phyloP scores from a whole-genome alignment of 2,113 vertebrate genomes.

The Leptodactylus fuscus region DNA sequence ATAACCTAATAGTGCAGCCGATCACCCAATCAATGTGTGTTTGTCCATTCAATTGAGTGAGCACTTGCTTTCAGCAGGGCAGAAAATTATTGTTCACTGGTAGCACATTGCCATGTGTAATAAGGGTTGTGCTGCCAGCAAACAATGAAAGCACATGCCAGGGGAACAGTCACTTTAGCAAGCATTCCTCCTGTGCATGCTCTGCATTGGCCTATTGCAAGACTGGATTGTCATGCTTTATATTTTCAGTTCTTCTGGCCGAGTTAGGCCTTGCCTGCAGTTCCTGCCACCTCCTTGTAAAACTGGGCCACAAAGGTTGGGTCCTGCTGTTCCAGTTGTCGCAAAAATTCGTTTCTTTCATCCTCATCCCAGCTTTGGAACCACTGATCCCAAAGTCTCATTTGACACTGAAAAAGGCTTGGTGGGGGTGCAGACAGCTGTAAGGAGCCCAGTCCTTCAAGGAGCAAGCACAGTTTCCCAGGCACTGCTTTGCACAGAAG shows the following conservation, averaged over 20 bases:
- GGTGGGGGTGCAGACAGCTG: conserved; percentile 76
- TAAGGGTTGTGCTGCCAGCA: too few relatives aligned
- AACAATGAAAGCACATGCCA: too few relatives aligned
- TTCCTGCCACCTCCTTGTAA: conserved; percentile 80
- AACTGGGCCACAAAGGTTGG: conserved; percentile 82
- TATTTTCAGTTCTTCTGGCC: neutral
- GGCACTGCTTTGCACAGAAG: conserved; percentile 87
- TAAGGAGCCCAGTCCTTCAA: conserved; percentile 82
- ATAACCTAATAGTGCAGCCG: too few relatives aligned
- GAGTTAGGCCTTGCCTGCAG: conserved; percentile 77
- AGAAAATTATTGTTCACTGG: too few relatives aligned
- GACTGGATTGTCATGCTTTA: too few relatives aligned
- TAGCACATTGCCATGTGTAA: too few relatives aligned
- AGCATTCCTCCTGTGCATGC: too few relatives aligned
- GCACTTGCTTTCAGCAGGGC: too few relatives aligned
- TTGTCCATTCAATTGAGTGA: too few relatives aligned
- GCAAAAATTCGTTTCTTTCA: conserved; percentile 85
- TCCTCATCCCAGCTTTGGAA: conserved; percentile 87
- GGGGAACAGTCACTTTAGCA: too few relatives aligned
- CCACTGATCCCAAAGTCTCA: conserved; percentile 90
- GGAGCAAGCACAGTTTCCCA: conserved; percentile 83
- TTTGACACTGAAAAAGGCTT: conserved; percentile 89
- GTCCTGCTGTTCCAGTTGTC: conserved; percentile 79
- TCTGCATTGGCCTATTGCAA: too few relatives aligned
- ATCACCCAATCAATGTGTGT: too few relatives aligned